Evolutionary conservation across 2,888 invertebrate species (phyloP).

Genomic region (Chloromyia formosa): DNA sequence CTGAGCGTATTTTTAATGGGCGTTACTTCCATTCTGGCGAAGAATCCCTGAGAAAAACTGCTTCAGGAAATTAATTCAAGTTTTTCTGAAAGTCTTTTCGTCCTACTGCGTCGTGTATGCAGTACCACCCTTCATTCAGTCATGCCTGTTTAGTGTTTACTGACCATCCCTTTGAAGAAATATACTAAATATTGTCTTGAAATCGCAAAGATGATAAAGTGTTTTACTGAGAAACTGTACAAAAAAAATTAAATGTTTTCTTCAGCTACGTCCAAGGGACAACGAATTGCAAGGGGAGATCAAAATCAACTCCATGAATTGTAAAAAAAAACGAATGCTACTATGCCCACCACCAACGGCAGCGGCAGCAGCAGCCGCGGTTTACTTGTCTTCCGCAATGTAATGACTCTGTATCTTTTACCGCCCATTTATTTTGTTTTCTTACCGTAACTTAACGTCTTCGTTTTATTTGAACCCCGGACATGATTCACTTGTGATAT

Average conservation of each 20-base stretch:
- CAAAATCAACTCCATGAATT: slow-evolving; percentile 15
- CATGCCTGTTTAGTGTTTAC: not conserved
- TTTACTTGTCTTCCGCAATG: slow-evolving; percentile 8
- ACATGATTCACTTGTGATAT: slow-evolving; percentile 34
- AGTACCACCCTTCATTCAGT: too few species aligned
- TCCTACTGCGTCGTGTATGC: not conserved
- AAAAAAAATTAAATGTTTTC: slow-evolving; percentile 27
- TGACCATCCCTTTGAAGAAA: slow-evolving; percentile 8
- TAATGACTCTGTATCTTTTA: slow-evolving; percentile 41
- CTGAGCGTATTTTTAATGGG: slow-evolving; percentile 24
- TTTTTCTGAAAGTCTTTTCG: slow-evolving; percentile 2
- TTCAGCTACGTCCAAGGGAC: not conserved
- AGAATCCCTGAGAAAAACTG: slow-evolving; percentile 29
- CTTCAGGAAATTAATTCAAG: slow-evolving; percentile 41
- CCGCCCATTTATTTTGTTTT: slow-evolving; percentile 31
- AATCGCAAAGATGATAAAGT: slow-evolving; percentile 34
- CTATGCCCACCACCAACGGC: slow-evolving; percentile 12
- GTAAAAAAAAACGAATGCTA: slow-evolving; percentile 5
- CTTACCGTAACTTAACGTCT: not conserved
- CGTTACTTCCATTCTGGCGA: not conserved
- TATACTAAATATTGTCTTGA: slow-evolving; percentile 17
- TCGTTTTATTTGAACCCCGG: slow-evolving; percentile 10
- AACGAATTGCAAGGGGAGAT: not conserved
- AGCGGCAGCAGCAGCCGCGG: too few species aligned
- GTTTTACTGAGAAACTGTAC: slow-evolving; percentile 6